These are phyloP conservation scores for Gambelia wislizenii DNA, from an alignment of 2,797 vertebrate species.

Conservation along the genomic window DNA sequence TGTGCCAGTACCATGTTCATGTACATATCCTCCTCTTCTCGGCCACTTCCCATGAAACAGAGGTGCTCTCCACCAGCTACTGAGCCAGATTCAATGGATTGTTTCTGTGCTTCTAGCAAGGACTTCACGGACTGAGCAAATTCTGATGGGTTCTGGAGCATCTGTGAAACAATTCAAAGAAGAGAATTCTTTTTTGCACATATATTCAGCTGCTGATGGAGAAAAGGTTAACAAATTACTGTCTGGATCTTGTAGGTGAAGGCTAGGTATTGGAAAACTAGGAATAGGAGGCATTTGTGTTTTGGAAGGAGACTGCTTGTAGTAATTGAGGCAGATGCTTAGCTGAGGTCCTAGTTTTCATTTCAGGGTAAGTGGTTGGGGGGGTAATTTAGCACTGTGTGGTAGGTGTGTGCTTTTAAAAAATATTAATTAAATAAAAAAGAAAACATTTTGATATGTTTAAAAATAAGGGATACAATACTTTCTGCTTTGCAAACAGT, in stretches of 20 bases:
- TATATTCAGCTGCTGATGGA: fast-evolving
- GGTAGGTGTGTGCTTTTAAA: no score
- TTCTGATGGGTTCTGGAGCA: slow-evolving; percentile 98
- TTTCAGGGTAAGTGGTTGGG: no score
- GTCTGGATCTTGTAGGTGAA: no score
- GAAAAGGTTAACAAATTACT: background rate
- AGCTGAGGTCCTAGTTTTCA: no score
- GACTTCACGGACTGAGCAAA: slow-evolving; percentile 97
- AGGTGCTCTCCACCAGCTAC: slow-evolving; percentile 96
- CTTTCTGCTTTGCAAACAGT: background rate
- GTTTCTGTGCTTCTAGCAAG: slow-evolving; percentile 97
- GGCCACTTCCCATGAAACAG: slow-evolving; percentile 98
- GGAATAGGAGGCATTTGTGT: no score
- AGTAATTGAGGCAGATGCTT: no score
- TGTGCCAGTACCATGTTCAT: slow-evolving; percentile 99
- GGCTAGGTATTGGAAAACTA: no score
- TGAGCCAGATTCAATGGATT: slow-evolving; percentile 95
- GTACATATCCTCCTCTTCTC: slow-evolving; percentile 99
- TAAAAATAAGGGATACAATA: background rate
- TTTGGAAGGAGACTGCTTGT: no score
- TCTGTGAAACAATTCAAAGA: slow-evolving; percentile 79
- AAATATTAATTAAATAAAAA: no score
- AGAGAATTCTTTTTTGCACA: background rate
- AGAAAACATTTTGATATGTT: background rate
- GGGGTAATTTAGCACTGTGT: no score